A percentile compares a stretch with the other conserved stretches of the same genome.
Conservation (phyloP, 1,140 invertebrate genomes). For the Drosophila pectinifera region DNA sequence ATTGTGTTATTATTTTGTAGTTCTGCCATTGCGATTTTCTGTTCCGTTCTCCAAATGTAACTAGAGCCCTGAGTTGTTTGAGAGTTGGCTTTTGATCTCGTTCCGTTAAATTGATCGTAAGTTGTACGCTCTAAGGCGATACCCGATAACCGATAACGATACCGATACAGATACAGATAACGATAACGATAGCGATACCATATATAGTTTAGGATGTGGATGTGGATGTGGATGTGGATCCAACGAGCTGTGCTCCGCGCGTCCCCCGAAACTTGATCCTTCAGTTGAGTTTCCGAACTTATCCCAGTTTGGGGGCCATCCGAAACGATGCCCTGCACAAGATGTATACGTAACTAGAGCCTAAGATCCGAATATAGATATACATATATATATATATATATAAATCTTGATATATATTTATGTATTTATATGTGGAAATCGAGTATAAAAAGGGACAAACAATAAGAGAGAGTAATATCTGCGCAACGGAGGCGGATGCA, state of each 20-base stretch:
- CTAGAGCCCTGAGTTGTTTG: conserved; percentile 40
- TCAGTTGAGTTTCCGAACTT: conserved; percentile 61
- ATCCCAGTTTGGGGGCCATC: conserved; percentile 50
- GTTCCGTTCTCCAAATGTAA: conserved; percentile 37
- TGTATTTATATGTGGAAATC: conserved; percentile 67
- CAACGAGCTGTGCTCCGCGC: conserved; percentile 66
- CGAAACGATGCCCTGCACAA: conserved; percentile 70
- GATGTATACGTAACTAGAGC: conserved; percentile 84
- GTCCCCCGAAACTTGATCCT: conserved; percentile 28
- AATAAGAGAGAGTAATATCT: conserved; percentile 65
- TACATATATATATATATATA: conserved; percentile 40
- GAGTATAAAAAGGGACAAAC: conserved; percentile 69
- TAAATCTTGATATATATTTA: conserved; percentile 57
- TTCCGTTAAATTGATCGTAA: conserved; percentile 78
- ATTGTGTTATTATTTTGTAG: conserved; percentile 79
- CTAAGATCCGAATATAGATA: conserved; percentile 71
- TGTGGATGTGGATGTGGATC: conserved; percentile 16
- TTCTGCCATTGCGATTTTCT: conserved; percentile 36
- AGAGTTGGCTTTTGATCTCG: conserved; percentile 77
- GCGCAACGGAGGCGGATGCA: conserved; percentile 46
- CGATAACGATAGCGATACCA: conserved; percentile 49
- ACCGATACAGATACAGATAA: conserved; percentile 33
- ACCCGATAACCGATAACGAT: conserved; percentile 21
- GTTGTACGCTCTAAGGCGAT: conserved; percentile 43
- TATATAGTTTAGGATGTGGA: conserved; percentile 43